Percentiles rank a stretch among this genome's conserved stretches.
Evolutionary conservation across 1,140 invertebrate species (phyloP).

Genomic region (Neocloeon triangulifer): DNA sequence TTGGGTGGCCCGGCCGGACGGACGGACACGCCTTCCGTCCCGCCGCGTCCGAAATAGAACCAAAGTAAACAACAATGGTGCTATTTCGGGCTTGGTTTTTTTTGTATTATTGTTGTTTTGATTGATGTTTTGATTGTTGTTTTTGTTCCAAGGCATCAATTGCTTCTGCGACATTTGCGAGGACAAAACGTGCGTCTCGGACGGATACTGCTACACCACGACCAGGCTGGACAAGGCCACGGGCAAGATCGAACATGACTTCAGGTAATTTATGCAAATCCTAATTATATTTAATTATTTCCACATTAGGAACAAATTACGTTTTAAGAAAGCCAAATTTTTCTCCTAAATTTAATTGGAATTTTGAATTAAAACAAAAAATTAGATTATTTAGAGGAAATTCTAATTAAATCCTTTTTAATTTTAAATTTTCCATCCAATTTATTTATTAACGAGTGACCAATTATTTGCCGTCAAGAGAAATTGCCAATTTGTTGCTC

Average conservation of each 20-base stretch:
- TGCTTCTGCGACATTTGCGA: conserved; percentile 55
- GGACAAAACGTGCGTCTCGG: conserved; percentile 68
- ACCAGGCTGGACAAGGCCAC: conserved; percentile 33
- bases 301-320: neutral
- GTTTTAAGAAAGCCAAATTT: too few species aligned
- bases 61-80: too few species aligned
- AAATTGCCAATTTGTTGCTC: neutral
- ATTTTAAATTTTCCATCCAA: too few species aligned
- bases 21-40: too few species aligned
- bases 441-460: too few species aligned
- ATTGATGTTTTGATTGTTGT: too few species aligned
- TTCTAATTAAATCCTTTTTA: conserved; percentile 3
- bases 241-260: conserved; percentile 34
- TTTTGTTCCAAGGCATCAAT: conserved; percentile 29
- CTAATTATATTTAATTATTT: conserved; percentile 1
- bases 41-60: too few species aligned
- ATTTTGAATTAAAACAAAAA: neutral
- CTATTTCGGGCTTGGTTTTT: too few species aligned
- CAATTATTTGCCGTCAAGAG: too few species aligned
- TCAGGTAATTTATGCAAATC: conserved; percentile 32
- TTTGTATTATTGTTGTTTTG: too few species aligned
- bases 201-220: conserved; percentile 69
- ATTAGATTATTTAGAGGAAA: neutral
- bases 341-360: too few species aligned
- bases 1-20: too few species aligned